A percentile compares a stretch with the other conserved stretches of the same genome.
Conservation (phyloP, 1,140 invertebrate genomes). For the Drosophila kanapiae region DNA sequence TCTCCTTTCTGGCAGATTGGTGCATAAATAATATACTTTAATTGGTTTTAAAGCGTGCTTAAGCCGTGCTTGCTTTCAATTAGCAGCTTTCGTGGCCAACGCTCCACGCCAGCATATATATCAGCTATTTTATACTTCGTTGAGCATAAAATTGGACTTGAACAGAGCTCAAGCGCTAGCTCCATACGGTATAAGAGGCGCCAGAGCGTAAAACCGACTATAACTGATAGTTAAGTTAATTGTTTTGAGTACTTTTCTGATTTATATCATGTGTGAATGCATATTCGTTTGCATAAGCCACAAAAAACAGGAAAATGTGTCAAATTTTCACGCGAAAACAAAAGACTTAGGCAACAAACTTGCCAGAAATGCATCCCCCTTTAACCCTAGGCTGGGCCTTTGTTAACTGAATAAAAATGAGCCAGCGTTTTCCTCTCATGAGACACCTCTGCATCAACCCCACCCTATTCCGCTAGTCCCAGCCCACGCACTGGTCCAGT, state of each 20-base stretch:
- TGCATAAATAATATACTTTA: not conserved
- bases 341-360: constrained; percentile 44
- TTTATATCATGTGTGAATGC: not conserved
- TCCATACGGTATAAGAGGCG: constrained; percentile 11
- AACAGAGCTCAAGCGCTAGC: not conserved
- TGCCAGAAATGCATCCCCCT: not conserved
- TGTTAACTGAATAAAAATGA: not conserved
- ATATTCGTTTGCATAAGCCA: not conserved
- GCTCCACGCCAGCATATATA: constrained; percentile 3
- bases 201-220: constrained; percentile 28
- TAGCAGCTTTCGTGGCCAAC: constrained; percentile 31
- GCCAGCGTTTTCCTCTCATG: not conserved
- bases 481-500: constrained; percentile 8
- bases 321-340: not conserved
- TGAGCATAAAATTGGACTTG: constrained; percentile 56
- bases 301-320: not conserved
- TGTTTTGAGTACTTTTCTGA: not conserved
- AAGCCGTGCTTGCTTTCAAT: constrained; percentile 29
- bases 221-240: constrained; percentile 3
- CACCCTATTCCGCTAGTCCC: not conserved
- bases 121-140: constrained; percentile 65
- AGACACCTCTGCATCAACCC: not conserved
- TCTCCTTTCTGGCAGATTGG: no score
- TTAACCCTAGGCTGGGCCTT: not conserved
- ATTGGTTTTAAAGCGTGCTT: not conserved